A percentile compares a stretch with the other conserved stretches of the same genome.
Conservation (phyloP, 2,113 vertebrate genomes). For the Oplegnathus fasciatus region DNA sequence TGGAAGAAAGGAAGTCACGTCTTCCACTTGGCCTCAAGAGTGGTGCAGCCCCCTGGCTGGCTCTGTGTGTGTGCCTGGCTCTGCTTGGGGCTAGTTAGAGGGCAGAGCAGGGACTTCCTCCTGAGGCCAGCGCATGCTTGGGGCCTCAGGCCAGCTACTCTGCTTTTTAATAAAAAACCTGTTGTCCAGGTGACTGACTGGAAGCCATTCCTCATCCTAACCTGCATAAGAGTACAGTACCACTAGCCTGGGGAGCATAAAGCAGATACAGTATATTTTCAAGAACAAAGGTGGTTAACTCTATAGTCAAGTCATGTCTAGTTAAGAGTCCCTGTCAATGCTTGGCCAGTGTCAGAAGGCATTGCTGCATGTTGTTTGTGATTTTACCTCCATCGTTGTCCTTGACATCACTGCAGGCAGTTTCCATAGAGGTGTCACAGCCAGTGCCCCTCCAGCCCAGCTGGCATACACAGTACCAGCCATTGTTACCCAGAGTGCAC, state of each 20-base stretch:
- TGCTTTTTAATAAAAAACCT: slow-evolving; percentile 63
- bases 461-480: slow-evolving; percentile 98
- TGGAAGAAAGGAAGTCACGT: slow-evolving; percentile 73
- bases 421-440: slow-evolving; percentile 99
- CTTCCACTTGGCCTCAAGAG: slow-evolving; percentile 63
- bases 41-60: slow-evolving; percentile 65
- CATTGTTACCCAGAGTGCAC: slow-evolving; percentile 96
- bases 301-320: slow-evolving; percentile 54
- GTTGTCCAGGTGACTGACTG: slow-evolving; percentile 59
- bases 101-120: slow-evolving; percentile 62
- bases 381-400: slow-evolving; percentile 98
- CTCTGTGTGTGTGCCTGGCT: slow-evolving; percentile 73
- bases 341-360: slow-evolving; percentile 52
- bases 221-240: slow-evolving; percentile 33
- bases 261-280: slow-evolving; percentile 23
- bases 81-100: slow-evolving; percentile 74
- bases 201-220: slow-evolving; percentile 39
- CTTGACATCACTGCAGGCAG: slow-evolving; percentile 93
- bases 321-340: slow-evolving; percentile 48
- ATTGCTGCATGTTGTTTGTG: slow-evolving; percentile 43
- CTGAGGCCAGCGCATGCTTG: slow-evolving; percentile 53
- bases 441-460: slow-evolving; percentile 97
- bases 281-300: slow-evolving; percentile 38
- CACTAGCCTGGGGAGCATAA: slow-evolving; percentile 30
- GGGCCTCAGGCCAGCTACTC: slow-evolving; percentile 48